Conservation (phyloP, 1,140 invertebrate genomes). For the Nebria ingens region DNA sequence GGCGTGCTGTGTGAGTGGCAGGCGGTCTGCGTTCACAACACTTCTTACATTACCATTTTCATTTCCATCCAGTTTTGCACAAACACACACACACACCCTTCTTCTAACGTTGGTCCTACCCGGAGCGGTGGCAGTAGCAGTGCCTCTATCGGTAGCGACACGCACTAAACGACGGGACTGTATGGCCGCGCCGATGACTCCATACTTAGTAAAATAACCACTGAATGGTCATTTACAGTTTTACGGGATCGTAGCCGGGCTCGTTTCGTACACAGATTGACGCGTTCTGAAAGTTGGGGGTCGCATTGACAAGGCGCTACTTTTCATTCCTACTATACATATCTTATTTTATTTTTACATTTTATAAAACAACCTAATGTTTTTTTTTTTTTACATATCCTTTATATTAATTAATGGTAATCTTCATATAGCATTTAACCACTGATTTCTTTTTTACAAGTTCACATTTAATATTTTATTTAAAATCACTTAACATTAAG, state of each 20-base stretch:
- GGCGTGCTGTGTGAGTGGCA: neutral
- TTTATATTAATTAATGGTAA: too few relatives aligned
- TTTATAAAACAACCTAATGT: too few relatives aligned
- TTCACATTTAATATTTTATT: too few relatives aligned
- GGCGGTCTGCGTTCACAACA: neutral
- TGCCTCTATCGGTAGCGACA: conserved; percentile 16
- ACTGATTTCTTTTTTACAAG: too few relatives aligned
- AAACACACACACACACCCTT: neutral
- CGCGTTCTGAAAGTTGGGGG: neutral
- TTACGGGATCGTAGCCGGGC: conserved; percentile 19
- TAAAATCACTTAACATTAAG: too few relatives aligned
- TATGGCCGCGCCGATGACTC: conserved; percentile 25
- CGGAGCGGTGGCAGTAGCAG: neutral
- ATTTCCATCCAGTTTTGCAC: neutral
- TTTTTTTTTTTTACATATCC: too few relatives aligned
- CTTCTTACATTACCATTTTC: neutral
- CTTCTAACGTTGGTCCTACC: neutral
- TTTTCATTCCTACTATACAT: neutral
- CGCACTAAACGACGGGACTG: conserved; percentile 23
- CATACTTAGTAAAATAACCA: conserved; percentile 31
- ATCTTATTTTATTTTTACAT: too few relatives aligned
- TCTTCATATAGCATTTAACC: too few relatives aligned
- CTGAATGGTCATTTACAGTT: conserved; percentile 29
- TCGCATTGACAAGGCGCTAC: neutral
- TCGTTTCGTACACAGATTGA: neutral